Evolutionary conservation across 1,140 invertebrate genomes (phyloP).

Genomic region (Charaxes varanes): DNA sequence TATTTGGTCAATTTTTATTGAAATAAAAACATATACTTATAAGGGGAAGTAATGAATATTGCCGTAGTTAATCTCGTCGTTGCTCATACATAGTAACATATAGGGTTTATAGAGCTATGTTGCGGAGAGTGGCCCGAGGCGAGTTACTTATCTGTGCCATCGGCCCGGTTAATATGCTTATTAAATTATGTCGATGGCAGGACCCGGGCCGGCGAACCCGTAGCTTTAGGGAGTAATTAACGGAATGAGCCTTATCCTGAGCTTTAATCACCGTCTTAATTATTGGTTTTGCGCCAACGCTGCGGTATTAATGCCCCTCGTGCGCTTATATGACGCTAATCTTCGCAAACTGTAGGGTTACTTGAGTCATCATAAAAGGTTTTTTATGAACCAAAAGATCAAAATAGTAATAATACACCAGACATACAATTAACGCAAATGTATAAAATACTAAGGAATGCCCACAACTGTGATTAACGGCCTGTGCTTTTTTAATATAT

Average conservation of each 20-base stretch:
- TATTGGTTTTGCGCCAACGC: slow-evolving; percentile 36
- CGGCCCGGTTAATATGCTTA: slow-evolving; percentile 65
- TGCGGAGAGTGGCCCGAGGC: slow-evolving; percentile 48
- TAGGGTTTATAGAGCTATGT: slow-evolving; percentile 46
- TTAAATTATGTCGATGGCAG: slow-evolving; percentile 69
- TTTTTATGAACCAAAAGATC: too few species aligned
- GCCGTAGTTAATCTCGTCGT: too few species aligned
- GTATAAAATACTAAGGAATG: too few species aligned
- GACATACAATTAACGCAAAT: too few species aligned
- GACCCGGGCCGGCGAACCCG: slow-evolving; percentile 47
- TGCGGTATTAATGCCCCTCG: slow-evolving; percentile 10
- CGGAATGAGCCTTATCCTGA: slow-evolving; percentile 59
- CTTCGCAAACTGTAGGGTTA: not conserved
- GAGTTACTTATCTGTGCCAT: slow-evolving; percentile 54
- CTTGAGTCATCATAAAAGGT: too few species aligned
- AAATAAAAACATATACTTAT: too few species aligned
- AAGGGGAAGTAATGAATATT: too few species aligned
- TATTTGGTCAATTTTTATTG: too few species aligned
- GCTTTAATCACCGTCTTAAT: slow-evolving; percentile 63
- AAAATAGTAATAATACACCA: too few species aligned
- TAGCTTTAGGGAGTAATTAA: slow-evolving; percentile 73
- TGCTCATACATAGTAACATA: too few species aligned
- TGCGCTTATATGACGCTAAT: slow-evolving; percentile 23
- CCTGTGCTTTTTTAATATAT: too few species aligned
- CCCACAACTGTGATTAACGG: too few species aligned